Evolutionary conservation across 1,140 invertebrate genomes (phyloP).

Genomic region (Coptotermes formosanus): DNA sequence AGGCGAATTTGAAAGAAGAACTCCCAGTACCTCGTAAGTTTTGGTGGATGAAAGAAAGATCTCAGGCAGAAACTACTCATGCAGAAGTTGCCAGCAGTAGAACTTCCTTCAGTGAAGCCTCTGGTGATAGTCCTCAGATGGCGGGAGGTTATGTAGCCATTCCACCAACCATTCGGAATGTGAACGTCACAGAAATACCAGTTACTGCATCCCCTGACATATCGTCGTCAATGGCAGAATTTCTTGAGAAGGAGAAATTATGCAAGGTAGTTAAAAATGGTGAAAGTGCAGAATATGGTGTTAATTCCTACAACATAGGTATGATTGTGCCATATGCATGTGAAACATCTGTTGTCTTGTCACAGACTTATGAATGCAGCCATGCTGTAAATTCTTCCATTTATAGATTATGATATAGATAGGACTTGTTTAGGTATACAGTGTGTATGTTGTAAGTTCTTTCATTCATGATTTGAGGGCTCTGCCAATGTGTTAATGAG

Average conservation of each 20-base stretch:
- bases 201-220: neutral
- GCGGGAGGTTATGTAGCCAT: neutral
- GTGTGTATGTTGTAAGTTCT: no score
- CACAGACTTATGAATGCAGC: no score
- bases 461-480: no score
- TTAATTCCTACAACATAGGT: no score
- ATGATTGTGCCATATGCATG: no score
- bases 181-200: neutral
- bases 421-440: no score
- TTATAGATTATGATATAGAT: no score
- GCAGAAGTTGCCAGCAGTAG: neutral
- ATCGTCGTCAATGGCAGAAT: constrained; percentile 9
- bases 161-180: neutral
- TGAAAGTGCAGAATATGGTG: no score
- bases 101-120: neutral
- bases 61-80: neutral
- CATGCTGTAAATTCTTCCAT: no score
- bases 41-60: neutral
- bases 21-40: neutral
- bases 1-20: neutral
- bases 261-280: neutral
- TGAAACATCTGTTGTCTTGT: no score
- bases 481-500: no score
- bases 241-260: constrained; percentile 16
- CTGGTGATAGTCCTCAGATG: neutral